These are phyloP conservation scores for Pelodytes ibericus DNA, from an alignment of 2,797 vertebrate species.

Conservation along the genomic window DNA sequence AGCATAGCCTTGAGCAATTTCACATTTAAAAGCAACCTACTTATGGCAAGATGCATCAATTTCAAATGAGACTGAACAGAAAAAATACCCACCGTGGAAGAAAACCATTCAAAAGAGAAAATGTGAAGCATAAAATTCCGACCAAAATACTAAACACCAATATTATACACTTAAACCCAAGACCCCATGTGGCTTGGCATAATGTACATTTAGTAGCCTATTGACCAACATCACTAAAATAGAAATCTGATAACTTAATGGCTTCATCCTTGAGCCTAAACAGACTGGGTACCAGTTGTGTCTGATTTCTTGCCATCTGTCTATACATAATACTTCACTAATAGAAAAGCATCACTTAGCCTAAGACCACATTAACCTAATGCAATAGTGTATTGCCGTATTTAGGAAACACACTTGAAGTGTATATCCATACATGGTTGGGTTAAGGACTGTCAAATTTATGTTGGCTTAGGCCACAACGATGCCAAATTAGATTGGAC, in stretches of 20 bases:
- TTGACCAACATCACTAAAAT: constrained; percentile 69
- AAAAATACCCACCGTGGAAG: constrained; percentile 58
- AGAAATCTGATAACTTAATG: constrained; percentile 78
- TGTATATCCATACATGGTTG: too few species aligned
- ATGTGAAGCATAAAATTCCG: constrained; percentile 51
- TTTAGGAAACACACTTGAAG: background rate
- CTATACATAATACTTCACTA: constrained; percentile 71
- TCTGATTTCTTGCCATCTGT: constrained; percentile 81
- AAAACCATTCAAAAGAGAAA: constrained; percentile 51
- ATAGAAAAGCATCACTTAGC: constrained; percentile 71
- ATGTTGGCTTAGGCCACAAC: too few species aligned
- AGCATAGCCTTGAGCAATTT: constrained; percentile 75
- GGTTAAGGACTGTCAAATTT: too few species aligned
- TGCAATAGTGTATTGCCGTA: background rate
- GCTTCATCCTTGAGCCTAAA: constrained; percentile 66
- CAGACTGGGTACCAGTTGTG: constrained; percentile 69
- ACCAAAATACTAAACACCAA: constrained; percentile 56
- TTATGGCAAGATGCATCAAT: constrained; percentile 87
- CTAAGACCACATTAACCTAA: constrained; percentile 43
- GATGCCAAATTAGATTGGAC: too few species aligned
- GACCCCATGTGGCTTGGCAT: constrained; percentile 63
- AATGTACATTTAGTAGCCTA: constrained; percentile 70
- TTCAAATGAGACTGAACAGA: constrained; percentile 75
- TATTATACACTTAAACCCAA: constrained; percentile 58
- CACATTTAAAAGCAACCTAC: constrained; percentile 86